These are phyloP conservation scores for Hypsibius dujardini DNA, from an alignment of 1,140 invertebrate species.

Conservation along the genomic window DNA sequence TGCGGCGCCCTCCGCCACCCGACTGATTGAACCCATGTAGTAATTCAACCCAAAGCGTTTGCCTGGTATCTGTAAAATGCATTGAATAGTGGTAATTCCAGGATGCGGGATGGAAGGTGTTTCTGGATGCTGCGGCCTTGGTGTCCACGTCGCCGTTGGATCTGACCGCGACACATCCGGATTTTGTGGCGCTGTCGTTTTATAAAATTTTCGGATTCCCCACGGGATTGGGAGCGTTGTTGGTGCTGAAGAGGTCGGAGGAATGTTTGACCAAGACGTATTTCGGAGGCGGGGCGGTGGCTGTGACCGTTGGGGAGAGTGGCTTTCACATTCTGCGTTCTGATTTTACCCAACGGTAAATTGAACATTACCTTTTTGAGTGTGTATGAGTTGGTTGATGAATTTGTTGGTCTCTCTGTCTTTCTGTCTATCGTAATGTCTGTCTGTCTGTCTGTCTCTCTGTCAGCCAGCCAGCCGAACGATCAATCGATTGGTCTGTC, in stretches of 20 bases:
- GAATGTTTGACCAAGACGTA: constrained; percentile 44
- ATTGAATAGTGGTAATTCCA: constrained; percentile 34
- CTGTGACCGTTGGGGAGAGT: constrained; percentile 51
- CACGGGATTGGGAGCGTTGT: constrained; percentile 62
- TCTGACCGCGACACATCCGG: constrained; percentile 50
- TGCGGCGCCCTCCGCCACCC: too few species aligned
- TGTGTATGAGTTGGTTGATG: too few species aligned
- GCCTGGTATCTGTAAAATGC: too few species aligned
- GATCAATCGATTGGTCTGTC: too few species aligned
- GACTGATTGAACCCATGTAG: too few species aligned
- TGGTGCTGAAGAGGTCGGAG: constrained; percentile 52
- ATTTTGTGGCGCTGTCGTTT: constrained; percentile 81
- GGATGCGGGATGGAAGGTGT: constrained; percentile 52
- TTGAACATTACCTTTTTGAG: too few species aligned
- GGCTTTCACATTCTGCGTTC: constrained; percentile 49
- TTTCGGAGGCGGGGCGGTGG: constrained; percentile 78
- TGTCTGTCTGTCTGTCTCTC: too few species aligned
- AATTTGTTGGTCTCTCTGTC: too few species aligned
- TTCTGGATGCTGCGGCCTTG: constrained; percentile 68
- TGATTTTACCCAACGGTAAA: constrained; percentile 49
- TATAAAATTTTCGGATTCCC: constrained; percentile 97
- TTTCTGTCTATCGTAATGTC: too few species aligned
- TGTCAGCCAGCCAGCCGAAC: too few species aligned
- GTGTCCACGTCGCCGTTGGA: constrained; percentile 60
- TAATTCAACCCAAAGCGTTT: too few species aligned